Conservation (phyloP, 92 coral and sea anemone genomes). For the Anthopleura xanthogrammica region DNA sequence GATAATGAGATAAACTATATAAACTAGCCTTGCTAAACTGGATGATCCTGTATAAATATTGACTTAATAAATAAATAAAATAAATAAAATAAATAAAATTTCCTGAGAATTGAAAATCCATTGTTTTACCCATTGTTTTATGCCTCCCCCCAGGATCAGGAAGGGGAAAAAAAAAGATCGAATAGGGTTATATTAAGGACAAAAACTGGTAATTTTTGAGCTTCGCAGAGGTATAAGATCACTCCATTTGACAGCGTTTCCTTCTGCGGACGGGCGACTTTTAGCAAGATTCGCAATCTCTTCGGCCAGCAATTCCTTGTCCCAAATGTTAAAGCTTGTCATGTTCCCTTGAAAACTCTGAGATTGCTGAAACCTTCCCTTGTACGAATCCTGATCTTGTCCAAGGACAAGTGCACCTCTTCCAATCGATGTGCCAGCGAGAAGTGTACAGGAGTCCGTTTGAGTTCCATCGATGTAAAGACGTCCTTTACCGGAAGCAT, state of each 20-base stretch:
- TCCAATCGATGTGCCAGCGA: neutral
- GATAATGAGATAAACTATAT: no score
- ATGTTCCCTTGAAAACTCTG: slow-evolving; percentile 21
- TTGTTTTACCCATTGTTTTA: no score
- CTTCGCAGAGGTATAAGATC: neutral
- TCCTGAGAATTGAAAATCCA: no score
- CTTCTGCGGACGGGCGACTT: neutral
- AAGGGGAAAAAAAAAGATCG: no score
- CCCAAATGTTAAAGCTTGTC: slow-evolving; percentile 35
- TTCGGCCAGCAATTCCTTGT: slow-evolving; percentile 2
- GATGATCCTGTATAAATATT: no score
- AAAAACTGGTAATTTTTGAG: no score
- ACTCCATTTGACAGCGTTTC: slow-evolving; percentile 18
- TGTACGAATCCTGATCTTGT: slow-evolving; percentile 9
- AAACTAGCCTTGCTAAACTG: no score
- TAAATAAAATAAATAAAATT: no score
- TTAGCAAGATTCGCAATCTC: slow-evolving; percentile 3
- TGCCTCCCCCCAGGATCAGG: no score
- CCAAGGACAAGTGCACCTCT: slow-evolving; percentile 31
- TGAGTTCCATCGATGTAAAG: slow-evolving; percentile 19
- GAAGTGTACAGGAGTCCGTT: neutral
- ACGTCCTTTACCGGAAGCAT: neutral
- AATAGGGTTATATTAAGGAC: no score
- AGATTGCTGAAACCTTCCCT: slow-evolving; percentile 3
- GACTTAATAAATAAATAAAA: no score